Evolutionary conservation across 2,113 vertebrate genomes (phyloP).

Genomic region (Sula dactylatra): DNA sequence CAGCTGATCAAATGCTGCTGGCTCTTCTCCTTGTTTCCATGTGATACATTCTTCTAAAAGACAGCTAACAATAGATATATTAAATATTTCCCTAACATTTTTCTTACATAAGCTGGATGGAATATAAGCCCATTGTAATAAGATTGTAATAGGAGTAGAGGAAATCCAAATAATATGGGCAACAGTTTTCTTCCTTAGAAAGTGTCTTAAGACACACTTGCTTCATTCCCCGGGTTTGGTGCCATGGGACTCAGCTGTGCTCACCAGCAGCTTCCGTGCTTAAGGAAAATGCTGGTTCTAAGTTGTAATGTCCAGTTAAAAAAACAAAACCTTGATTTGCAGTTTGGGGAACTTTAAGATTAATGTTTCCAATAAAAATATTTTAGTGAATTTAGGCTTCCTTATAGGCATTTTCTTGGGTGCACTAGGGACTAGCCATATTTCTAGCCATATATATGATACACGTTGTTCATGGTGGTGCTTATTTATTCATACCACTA

Average conservation of each 20-base stretch:
- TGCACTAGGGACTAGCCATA: neutral
- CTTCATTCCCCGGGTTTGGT: neutral
- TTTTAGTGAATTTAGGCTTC: neutral
- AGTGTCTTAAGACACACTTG: neutral
- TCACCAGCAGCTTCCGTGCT: rapidly evolving
- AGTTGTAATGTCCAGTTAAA: neutral
- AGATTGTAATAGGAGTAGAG: neutral
- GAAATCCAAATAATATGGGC: neutral
- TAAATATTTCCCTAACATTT: neutral
- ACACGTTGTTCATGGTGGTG: neutral
- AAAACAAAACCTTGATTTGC: neutral
- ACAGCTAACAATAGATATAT: neutral
- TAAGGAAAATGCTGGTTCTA: neutral
- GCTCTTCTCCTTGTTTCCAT: neutral
- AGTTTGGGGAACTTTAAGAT: neutral
- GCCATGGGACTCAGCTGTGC: neutral
- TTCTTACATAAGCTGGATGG: neutral
- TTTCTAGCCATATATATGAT: rapidly evolving
- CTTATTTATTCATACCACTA: neutral
- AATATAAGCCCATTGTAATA: neutral
- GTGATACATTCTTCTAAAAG: slow-evolving; percentile 4
- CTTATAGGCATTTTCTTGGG: neutral
- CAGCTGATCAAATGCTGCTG: neutral
- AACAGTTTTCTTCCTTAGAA: neutral
- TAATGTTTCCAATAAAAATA: neutral